Base-by-base conservation (phyloP, 2,888 invertebrate genomes). In the Plagodis pulveraria region DNA sequence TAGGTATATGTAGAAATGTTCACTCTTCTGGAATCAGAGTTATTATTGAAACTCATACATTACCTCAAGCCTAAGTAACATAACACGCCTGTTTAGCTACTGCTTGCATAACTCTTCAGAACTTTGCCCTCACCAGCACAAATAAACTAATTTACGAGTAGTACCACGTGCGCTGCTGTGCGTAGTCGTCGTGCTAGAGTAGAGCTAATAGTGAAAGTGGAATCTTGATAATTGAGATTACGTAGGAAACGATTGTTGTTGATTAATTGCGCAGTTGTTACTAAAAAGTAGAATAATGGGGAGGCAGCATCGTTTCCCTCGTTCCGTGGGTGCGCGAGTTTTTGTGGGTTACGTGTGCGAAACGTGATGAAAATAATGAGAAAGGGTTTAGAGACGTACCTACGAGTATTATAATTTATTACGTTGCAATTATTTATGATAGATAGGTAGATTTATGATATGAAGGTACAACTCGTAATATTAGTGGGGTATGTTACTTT, bases 131-230 rank as follows among this genome's bases (percentile, higher is more conserved):
- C 6, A 34, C 35, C 46, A 52, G 11, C 8, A 34, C 11, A 36
- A 22, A 4, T 22, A 22, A 22, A 22, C 22, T 2, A 22, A 4
- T 22, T 54, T 50, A n/a, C n/a, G n/a, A n/a, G n/a, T n/a, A 43
- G 48, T 58, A 63, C 63, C 69, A 72, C 71, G 67, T 62, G 42
- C 42, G 11, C 12, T 6, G 65, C 22, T 22, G 22, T 22, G 22
- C 22, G 22, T 22, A 22, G 22, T 22, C 72, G 60, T 69, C 64
- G 61, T 73, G 71, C 69, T 78, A 74, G 77, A 84, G 79, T 80
- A 77, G 71, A 57, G 35, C 45, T 56, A 72, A 78, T 71, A 84
- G 85, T 84, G 85, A 86, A 85, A 86, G 85, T 77, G 6, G 22
- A 43, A 38, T 59, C 54, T 72, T 63, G 70, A 40, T 60, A 70